Evolutionary conservation across 2,888 invertebrate genomes (phyloP), one percentile per base, ranked within the genome.

Genomic region (Chalcis sispes): DNA sequence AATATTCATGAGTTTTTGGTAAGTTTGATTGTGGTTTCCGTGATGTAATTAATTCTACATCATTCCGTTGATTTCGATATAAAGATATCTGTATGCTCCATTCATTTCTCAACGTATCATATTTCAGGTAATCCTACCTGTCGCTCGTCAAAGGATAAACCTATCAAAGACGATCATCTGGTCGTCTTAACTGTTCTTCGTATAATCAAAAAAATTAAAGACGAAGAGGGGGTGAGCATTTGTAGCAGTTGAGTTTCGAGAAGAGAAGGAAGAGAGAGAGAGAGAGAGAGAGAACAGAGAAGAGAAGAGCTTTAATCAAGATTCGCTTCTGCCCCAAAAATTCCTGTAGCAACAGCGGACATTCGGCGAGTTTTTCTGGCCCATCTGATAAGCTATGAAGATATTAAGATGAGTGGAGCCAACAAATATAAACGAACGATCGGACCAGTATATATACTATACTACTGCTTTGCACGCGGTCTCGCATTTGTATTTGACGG

Each of bases 341-440:
- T 86, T 87, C 85, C 85, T 79, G 67, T 79, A 48, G n/a, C 40
- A 10, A 40, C 25, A 15, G n/a, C n/a, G 10, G 82, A 81, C 82
- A 84, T 83, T 85, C 83, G 79, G 80, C 82, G 81, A 81, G 82
- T 82, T 83, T 84, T 82, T 82, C 81, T 84, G 81, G 72, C 72
- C 72, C 76, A 77, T 77, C 77, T 86, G 87, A 87, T 87, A 86
- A 86, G 86, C 79, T 79, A 79, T 73, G 80, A 73, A 86, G 87
- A 87, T 87, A 86, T 81, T 27, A 18, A 32, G 23, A 27, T 61
- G 82, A 74, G 81, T 81, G 84, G 84, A 85, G 84, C 84, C 84
- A 86, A 86, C 84, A 84, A 87, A 86, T 82, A 85, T 84, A 18
- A 15, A 36, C 2, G 32, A 10, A 15, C 7, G 2, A 10, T 2